These are phyloP conservation scores for Pardosa pseudoannulata DNA, from an alignment of 2,888 invertebrate species.

Conservation along the genomic window DNA sequence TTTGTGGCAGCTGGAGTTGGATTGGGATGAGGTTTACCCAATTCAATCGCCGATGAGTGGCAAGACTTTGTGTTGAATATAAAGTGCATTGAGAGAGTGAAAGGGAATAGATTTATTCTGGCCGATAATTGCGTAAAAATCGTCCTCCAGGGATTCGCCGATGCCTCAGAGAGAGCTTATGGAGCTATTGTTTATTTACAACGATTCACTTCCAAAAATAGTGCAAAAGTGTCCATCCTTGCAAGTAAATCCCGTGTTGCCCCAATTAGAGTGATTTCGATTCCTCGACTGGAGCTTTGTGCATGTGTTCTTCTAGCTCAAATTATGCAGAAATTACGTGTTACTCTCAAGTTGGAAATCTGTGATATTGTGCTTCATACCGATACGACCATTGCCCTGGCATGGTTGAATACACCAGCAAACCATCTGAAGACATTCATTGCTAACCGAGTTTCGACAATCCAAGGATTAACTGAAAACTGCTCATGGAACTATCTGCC, in stretches of 20 bases:
- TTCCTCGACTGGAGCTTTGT: slow-evolving; percentile 1
- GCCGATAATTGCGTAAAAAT: not conserved
- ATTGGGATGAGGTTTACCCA: not conserved
- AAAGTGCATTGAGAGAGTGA: not conserved
- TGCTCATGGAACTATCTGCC: not conserved
- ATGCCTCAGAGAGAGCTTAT: not conserved
- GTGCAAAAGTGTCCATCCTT: not conserved
- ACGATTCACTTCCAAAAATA: not conserved
- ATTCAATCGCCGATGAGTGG: not conserved
- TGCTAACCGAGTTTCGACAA: not conserved
- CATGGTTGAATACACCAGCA: not conserved
- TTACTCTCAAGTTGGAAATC: not conserved
- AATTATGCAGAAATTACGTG: not conserved
- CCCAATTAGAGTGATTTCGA: not conserved
- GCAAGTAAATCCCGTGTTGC: slow-evolving; percentile 11
- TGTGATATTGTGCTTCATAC: not conserved
- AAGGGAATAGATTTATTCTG: not conserved
- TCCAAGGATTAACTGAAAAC: not conserved
- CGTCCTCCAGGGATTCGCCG: not conserved
- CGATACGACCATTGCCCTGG: not conserved
- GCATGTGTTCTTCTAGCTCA: not conserved
- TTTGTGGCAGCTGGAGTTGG: not conserved
- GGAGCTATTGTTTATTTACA: not conserved
- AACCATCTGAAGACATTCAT: not conserved
- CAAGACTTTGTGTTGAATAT: not conserved